A percentile compares a stretch with the other conserved stretches of the same genome.
Evolutionary conservation across 2,113 vertebrate species (phyloP).

Genomic region (Zosterops hypoxanthus): DNA sequence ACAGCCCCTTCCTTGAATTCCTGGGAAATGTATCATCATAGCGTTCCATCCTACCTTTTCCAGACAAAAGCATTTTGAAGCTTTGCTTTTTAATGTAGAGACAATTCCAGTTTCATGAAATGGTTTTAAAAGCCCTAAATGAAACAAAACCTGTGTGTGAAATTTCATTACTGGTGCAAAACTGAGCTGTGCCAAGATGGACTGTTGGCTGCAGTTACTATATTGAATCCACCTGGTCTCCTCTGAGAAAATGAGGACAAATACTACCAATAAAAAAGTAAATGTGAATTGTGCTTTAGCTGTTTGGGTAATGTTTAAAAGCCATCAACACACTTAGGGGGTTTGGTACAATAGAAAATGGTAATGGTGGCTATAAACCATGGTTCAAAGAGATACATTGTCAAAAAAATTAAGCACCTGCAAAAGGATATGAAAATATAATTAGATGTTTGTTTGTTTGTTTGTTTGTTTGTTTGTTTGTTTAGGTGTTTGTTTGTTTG

Average conservation of each 20-base stretch:
- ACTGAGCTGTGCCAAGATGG: neutral
- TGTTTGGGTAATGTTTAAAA: neutral
- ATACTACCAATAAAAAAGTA: neutral
- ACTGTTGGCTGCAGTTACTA: neutral
- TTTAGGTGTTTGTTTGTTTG: neutral
- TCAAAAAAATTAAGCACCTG: neutral
- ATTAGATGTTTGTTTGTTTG: neutral
- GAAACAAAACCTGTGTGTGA: neutral
- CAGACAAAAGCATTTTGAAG: neutral
- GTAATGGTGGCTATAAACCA: neutral
- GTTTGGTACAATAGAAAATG: neutral
- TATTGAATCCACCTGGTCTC: neutral
- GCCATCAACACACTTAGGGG: fast-evolving
- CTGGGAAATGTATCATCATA: neutral
- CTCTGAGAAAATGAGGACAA: neutral
- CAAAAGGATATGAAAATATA: neutral
- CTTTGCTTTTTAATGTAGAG: neutral
- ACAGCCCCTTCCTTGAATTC: neutral
- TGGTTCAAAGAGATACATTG: neutral
- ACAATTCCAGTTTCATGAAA: neutral
- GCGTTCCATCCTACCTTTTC: neutral
- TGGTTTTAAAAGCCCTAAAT: neutral
- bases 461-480: neutral
- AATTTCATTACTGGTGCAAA: neutral
- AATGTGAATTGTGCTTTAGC: neutral